A percentile compares a stretch with the other conserved stretches of the same genome.
Conservation (phyloP, 1,140 invertebrate species). For the Eueides isabella region DNA sequence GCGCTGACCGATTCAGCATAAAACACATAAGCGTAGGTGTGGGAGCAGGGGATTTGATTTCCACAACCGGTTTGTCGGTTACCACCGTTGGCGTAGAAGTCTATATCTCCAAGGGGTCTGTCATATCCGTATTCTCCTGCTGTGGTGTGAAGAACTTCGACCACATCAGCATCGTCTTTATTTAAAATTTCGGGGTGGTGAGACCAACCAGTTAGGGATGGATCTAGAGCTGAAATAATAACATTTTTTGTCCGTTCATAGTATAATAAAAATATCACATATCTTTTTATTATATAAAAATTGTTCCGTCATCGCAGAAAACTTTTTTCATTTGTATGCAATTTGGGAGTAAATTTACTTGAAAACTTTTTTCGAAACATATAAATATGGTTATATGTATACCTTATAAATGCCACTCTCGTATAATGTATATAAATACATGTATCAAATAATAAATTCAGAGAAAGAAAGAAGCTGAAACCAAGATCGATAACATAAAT, state of each 20-base stretch:
- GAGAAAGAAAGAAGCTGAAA: no score
- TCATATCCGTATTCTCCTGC: conserved; percentile 82
- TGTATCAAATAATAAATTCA: no score
- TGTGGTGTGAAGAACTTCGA: conserved; percentile 89
- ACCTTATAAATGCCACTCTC: no score
- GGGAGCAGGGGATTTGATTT: conserved; percentile 51
- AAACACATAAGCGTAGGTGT: conserved; percentile 56
- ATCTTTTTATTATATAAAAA: no score
- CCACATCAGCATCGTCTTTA: conserved; percentile 83
- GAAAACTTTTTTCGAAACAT: no score
- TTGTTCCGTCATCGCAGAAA: no score
- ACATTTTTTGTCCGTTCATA: neutral
- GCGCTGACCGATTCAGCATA: conserved; percentile 65
- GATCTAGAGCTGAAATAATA: conserved; percentile 81
- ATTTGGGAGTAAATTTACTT: no score
- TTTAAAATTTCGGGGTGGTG: conserved; percentile 81
- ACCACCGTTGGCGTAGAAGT: conserved; percentile 88
- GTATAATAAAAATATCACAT: neutral
- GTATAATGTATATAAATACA: no score
- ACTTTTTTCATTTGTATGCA: no score
- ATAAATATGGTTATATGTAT: no score
- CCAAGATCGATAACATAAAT: no score
- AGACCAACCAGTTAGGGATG: conserved; percentile 79
- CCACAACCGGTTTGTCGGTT: conserved; percentile 55
- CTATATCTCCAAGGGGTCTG: conserved; percentile 84